phyloP scores from a whole-genome alignment of 2,113 vertebrate genomes.

The Sinocyclocheilus grahami region DNA sequence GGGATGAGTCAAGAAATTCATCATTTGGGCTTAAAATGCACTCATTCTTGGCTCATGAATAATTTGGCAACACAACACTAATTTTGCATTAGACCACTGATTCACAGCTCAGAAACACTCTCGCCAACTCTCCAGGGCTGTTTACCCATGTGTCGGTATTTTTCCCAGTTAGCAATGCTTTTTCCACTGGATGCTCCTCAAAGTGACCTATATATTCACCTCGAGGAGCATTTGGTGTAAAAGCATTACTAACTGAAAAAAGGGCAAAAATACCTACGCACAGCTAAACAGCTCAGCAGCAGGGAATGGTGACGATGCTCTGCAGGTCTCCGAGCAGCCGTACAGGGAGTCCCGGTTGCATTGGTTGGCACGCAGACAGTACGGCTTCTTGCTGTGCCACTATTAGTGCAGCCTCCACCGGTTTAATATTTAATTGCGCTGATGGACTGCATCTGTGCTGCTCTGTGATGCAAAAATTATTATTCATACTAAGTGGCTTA shows the following conservation, averaged over 20 bases:
- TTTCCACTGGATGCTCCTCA: conserved; percentile 64
- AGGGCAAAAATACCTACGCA: not conserved
- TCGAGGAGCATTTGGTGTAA: conserved; percentile 60
- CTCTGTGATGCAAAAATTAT: conserved; percentile 85
- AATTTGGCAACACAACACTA: conserved; percentile 79
- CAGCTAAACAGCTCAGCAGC: conserved; percentile 46
- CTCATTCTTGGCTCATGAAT: conserved; percentile 77
- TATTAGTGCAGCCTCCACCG: conserved; percentile 83
- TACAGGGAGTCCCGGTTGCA: conserved; percentile 63
- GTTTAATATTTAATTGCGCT: conserved; percentile 85
- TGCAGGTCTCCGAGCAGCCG: conserved; percentile 68
- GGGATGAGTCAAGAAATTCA: conserved; percentile 71
- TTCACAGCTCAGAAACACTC: conserved; percentile 83
- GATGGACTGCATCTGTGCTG: conserved; percentile 84
- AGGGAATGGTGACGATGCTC: conserved; percentile 68
- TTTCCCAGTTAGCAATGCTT: conserved; percentile 69
- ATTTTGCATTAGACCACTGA: conserved; percentile 84
- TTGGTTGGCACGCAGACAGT: conserved; percentile 54
- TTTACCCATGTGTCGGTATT: conserved; percentile 61
- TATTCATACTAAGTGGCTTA: conserved; percentile 84
- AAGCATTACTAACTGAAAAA: conserved; percentile 27
- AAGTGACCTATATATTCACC: conserved; percentile 81
- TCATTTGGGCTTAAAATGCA: conserved; percentile 73
- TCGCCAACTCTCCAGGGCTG: conserved; percentile 68
- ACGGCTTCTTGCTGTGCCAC: conserved; percentile 65